These are phyloP conservation scores for Pipistrellus nathusii DNA, from an alignment of 2,797 vertebrate genomes.

Conservation along the genomic window DNA sequence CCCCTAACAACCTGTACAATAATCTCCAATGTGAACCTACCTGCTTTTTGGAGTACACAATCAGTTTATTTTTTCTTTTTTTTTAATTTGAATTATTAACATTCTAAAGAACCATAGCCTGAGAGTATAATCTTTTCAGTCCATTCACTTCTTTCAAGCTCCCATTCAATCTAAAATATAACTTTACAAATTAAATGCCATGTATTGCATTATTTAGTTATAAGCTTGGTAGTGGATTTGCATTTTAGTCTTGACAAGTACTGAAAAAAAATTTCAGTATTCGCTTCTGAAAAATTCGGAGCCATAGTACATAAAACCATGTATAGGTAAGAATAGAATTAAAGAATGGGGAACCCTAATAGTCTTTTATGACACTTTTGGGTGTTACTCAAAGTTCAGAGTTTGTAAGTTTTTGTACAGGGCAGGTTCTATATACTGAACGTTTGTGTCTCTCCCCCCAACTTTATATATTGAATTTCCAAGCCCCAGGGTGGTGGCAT, in stretches of 20 bases:
- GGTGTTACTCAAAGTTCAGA: not conserved
- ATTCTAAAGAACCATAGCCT: not conserved
- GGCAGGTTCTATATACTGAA: not conserved
- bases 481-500: not conserved
- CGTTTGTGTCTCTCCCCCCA: not conserved
- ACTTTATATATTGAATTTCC: not conserved
- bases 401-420: not conserved
- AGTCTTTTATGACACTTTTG: not conserved
- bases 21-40: not conserved
- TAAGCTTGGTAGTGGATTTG: not conserved
- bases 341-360: not conserved
- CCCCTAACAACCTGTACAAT: not conserved
- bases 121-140: not conserved
- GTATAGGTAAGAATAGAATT: not conserved
- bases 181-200: not conserved
- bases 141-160: not conserved
- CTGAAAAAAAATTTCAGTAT: not conserved
- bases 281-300: not conserved
- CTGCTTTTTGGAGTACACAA: not conserved
- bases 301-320: not conserved
- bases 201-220: not conserved
- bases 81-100: constrained; percentile 8
- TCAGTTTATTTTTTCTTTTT: not conserved
- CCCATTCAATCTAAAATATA: not conserved
- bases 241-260: not conserved